Evolutionary conservation across 2,888 invertebrate species (phyloP), one percentile per base, ranked within the genome.

Genomic region (Conchocele bisecta): DNA sequence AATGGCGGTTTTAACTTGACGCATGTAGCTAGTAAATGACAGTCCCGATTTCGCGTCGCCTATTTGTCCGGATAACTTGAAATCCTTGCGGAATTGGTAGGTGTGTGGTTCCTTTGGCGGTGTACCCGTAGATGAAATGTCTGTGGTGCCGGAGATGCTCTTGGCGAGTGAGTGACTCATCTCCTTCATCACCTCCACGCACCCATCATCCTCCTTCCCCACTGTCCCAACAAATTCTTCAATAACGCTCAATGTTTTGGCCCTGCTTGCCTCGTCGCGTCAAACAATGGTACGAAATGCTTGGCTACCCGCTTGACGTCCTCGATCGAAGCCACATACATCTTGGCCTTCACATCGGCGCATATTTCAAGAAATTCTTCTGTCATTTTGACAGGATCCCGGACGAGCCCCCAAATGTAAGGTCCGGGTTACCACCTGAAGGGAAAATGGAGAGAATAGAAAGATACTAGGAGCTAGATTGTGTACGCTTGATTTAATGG

Each of bases 31-130:
- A 15, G 46, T 42, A 26, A 37, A 60, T 7, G 53, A 35, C 1
- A 53, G 26, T 1, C 56, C 24, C 2, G n/a, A n/a, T 44, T 41
- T 41, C 7, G 42, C 29, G 20, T 67, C 67, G 15, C 58, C 58
- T 2, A 67, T 59, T 24, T 29, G 48, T 2, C 67, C 67, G 11
- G 6, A 4, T n/a, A 67, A 44, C 20, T 67, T 67, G 17, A 67
- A 67, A 11, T 67, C 59, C 44, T 53, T 59, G n/a, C 37, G 24
- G 24, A 46, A 46, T 7, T 24, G 28, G 15, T 46, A 46, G 11
- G 46, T 46, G 11, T 28, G 26, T 22, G 28, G 17, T 42, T 9
- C 42, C 22, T n/a, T 42, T 17, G 42, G 22, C 6, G 7, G 42
- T 42, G 6, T 42, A n/a, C 9, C 42, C n/a, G 3, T 31, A 24